Evolutionary conservation across 2,113 vertebrate genomes (phyloP).

Genomic region (Tenrec ecaudatus): DNA sequence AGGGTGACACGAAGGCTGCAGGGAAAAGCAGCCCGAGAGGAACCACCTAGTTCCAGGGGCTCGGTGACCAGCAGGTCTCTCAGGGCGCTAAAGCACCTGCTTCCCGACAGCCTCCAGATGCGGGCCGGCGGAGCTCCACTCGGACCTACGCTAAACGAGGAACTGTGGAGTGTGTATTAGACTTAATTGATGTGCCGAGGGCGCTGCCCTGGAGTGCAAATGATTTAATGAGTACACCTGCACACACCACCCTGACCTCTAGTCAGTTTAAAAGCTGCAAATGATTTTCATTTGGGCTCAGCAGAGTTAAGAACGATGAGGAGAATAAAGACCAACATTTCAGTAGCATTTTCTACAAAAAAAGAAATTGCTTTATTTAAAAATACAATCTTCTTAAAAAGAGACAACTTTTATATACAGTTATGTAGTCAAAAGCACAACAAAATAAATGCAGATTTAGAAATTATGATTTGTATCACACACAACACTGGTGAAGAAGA

Average conservation of each 20-base stretch:
- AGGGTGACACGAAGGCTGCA: not conserved
- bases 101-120: not conserved
- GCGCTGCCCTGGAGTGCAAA: no score
- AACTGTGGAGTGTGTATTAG: not conserved
- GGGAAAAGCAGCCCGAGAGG: conserved; percentile 4
- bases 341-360: conserved; percentile 80
- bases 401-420: conserved; percentile 85
- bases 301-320: conserved; percentile 50
- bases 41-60: not conserved
- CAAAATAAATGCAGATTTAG: conserved; percentile 69
- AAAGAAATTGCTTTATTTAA: conserved; percentile 86
- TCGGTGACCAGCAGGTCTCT: not conserved
- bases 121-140: not conserved
- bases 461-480: conserved; percentile 66
- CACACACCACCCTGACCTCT: not conserved
- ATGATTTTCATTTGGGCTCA: conserved; percentile 10
- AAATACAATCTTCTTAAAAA: conserved; percentile 87
- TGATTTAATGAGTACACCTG: not conserved
- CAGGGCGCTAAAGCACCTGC: not conserved
- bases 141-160: not conserved
- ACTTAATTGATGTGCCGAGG: no score
- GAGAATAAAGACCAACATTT: conserved; percentile 53
- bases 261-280: conserved; percentile 40
- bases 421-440: conserved; percentile 71
- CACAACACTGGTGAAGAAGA: conserved; percentile 57